Evolutionary conservation across 2,888 invertebrate species (phyloP).

Genomic region (Thymelicus acteon): DNA sequence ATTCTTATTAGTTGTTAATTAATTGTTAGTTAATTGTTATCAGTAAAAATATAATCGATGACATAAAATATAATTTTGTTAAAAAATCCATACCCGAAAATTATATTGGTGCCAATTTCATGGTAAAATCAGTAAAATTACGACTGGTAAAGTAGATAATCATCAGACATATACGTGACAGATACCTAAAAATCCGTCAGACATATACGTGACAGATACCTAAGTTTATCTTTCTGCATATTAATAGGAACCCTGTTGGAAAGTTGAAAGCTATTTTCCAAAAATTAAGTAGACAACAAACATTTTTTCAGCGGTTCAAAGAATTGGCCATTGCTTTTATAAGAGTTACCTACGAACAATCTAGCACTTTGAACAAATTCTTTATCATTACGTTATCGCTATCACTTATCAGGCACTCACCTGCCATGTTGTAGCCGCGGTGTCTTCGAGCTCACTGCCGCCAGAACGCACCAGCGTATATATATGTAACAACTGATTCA

Average conservation of each 20-base stretch:
- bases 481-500: constrained; percentile 47
- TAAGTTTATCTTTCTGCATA: too few relatives aligned
- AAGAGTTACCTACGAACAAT: constrained; percentile 28
- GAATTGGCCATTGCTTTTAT: constrained; percentile 44
- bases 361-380: constrained; percentile 33
- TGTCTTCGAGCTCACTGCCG: constrained; percentile 49
- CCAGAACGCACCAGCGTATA: constrained; percentile 40
- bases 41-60: too few relatives aligned
- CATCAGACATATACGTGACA: not conserved
- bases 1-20: too few relatives aligned
- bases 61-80: not conserved
- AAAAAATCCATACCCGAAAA: not conserved
- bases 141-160: too few relatives aligned
- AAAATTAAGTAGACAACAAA: constrained; percentile 29
- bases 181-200: too few relatives aligned
- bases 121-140: too few relatives aligned
- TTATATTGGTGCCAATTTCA: too few relatives aligned
- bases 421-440: constrained; percentile 53
- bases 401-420: constrained; percentile 56
- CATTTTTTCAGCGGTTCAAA: constrained; percentile 6
- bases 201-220: not conserved
- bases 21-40: too few relatives aligned
- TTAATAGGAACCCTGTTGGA: too few relatives aligned
- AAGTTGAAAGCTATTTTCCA: not conserved
- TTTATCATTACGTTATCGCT: constrained; percentile 46